Percentiles rank a stretch among this genome's conserved stretches.
phyloP scores from a whole-genome alignment of 1,140 invertebrate species.

The Meloidogyne hapla region DNA sequence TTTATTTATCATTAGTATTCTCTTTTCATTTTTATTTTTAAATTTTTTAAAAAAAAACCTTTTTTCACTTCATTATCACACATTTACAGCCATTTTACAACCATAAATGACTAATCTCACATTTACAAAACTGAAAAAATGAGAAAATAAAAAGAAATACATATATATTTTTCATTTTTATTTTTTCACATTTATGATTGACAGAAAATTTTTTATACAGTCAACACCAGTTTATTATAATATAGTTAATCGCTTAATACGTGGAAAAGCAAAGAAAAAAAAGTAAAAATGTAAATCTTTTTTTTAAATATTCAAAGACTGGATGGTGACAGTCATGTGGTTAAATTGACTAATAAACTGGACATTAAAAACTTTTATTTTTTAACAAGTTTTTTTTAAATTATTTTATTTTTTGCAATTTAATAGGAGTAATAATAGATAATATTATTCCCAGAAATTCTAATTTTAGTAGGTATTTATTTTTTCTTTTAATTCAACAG shows the following conservation, averaged over 20 bases:
- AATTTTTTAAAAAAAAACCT: background rate
- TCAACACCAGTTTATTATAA: background rate
- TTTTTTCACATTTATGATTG: background rate
- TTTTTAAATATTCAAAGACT: background rate
- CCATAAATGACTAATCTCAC: background rate
- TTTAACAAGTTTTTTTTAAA: too few relatives aligned
- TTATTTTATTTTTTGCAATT: too few relatives aligned
- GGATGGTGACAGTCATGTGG: background rate
- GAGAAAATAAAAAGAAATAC: background rate
- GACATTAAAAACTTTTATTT: too few relatives aligned
- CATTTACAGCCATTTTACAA: background rate
- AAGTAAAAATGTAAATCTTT: background rate
- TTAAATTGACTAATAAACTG: too few relatives aligned
- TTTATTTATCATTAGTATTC: background rate
- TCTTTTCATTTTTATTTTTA: background rate
- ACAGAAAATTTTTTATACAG: background rate
- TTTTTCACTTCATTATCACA: constrained; percentile 3
- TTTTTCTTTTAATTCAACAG: too few relatives aligned
- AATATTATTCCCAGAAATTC: too few relatives aligned
- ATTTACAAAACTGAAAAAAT: background rate
- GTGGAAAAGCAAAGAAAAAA: background rate
- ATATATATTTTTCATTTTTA: background rate
- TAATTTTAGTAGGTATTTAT: too few relatives aligned
- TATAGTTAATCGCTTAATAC: background rate
- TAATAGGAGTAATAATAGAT: too few relatives aligned